These are phyloP conservation scores for Pelusios castaneus DNA, from an alignment of 2,113 vertebrate species.

Conservation along the genomic window DNA sequence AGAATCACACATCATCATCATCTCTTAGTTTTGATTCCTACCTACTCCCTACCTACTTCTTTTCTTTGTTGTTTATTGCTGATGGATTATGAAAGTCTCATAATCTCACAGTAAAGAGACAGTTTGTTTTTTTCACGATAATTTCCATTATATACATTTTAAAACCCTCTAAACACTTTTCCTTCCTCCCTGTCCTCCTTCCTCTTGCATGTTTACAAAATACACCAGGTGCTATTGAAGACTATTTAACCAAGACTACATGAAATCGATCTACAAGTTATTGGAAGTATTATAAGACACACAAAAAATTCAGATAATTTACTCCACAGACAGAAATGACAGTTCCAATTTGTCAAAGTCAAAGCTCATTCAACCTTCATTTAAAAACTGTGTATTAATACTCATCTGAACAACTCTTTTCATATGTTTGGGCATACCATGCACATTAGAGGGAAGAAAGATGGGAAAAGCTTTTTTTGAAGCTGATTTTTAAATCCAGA, in stretches of 20 bases:
- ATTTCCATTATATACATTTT: background rate
- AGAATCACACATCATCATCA: accelerated
- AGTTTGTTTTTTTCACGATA: background rate
- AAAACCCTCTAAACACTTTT: background rate
- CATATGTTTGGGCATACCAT: background rate
- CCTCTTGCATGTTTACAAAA: background rate
- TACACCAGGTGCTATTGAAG: background rate
- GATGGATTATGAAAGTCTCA: background rate
- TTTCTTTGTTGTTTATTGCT: background rate
- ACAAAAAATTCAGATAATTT: background rate
- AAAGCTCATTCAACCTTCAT: background rate
- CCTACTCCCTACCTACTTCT: background rate
- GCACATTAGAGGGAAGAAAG: background rate
- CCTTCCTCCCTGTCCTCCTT: background rate
- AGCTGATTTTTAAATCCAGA: background rate
- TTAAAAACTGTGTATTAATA: background rate
- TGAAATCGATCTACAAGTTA: background rate
- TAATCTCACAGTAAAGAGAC: background rate
- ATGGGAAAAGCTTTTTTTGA: background rate
- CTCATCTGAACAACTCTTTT: background rate
- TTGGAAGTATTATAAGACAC: accelerated
- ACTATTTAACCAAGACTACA: background rate
- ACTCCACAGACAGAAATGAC: background rate
- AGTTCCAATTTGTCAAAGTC: background rate
- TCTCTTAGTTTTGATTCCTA: background rate